Conservation (phyloP, 2,797 vertebrate genomes). For the Champsocephalus gunnari region DNA sequence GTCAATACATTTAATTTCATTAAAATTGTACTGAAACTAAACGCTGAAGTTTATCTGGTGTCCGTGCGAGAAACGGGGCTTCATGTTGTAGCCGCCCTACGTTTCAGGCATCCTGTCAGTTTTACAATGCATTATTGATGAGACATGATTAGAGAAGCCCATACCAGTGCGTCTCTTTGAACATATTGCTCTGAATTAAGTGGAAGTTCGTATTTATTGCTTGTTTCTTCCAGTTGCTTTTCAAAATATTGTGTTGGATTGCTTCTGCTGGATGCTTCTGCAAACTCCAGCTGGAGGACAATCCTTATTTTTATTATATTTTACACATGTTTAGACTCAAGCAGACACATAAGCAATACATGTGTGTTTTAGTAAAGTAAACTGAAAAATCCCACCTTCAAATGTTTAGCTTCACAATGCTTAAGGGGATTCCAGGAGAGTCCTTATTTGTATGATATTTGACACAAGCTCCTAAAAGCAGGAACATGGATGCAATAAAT, state of each 20-base stretch:
- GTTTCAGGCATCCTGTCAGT: slow-evolving; percentile 84
- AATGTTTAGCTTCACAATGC: too few species aligned
- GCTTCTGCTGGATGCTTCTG: slow-evolving; percentile 35
- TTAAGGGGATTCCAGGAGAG: too few species aligned
- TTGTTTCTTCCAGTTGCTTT: slow-evolving; percentile 67
- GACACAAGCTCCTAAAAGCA: too few species aligned
- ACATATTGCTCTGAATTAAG: slow-evolving; percentile 82
- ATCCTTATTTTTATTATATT: background rate
- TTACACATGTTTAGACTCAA: background rate
- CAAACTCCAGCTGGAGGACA: slow-evolving; percentile 1
- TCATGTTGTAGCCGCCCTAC: slow-evolving; percentile 67
- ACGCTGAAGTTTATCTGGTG: slow-evolving; percentile 84
- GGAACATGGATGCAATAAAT: too few species aligned
- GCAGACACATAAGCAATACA: background rate
- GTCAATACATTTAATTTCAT: slow-evolving; percentile 82
- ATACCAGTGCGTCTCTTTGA: slow-evolving; percentile 79
- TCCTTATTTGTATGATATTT: too few species aligned
- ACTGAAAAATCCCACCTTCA: too few species aligned
- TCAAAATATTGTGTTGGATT: slow-evolving; percentile 40
- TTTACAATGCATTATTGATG: slow-evolving; percentile 84
- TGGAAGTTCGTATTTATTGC: slow-evolving; percentile 79
- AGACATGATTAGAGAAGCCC: slow-evolving; percentile 83
- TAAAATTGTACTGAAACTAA: slow-evolving; percentile 85
- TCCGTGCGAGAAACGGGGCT: slow-evolving; percentile 76
- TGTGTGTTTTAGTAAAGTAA: background rate